Evolutionary conservation across 2,888 invertebrate genomes (phyloP).

Genomic region (Rhingia rostrata): DNA sequence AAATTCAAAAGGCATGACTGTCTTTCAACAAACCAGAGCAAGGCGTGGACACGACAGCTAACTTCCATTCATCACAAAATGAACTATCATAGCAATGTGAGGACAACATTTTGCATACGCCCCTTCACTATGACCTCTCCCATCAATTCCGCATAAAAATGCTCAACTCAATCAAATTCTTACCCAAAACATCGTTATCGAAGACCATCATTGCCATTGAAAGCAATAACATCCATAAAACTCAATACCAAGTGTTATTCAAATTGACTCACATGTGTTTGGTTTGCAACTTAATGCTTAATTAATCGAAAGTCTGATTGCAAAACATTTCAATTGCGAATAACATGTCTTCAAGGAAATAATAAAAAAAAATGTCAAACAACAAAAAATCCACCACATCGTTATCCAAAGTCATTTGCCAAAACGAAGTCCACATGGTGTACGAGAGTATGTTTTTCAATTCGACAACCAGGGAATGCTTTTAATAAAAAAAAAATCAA

Average conservation of each 20-base stretch:
- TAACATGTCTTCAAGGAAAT: constrained; percentile 9
- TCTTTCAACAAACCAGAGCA: no score
- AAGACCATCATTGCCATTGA: no score
- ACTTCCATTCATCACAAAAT: no score
- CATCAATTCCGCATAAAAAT: no score
- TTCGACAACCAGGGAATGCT: constrained; percentile 4
- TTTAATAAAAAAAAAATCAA: constrained; percentile 32
- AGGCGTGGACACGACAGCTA: no score
- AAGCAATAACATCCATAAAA: neutral
- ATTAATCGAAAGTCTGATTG: constrained; percentile 36
- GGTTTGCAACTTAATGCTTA: constrained; percentile 33
- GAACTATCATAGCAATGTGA: no score
- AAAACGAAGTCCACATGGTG: constrained; percentile 26
- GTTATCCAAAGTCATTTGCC: neutral
- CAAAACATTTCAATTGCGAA: constrained; percentile 15
- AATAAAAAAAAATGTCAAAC: neutral
- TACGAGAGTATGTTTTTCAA: neutral
- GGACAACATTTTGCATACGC: no score
- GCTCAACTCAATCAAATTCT: neutral
- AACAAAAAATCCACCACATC: constrained; percentile 9
- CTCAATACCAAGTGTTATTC: constrained; percentile 6
- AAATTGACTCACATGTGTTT: constrained; percentile 30
- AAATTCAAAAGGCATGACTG: no score
- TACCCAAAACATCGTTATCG: no score
- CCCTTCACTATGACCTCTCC: no score